These are phyloP conservation scores for Danaus plexippus DNA, from an alignment of 1,140 invertebrate genomes.

Conservation along the genomic window DNA sequence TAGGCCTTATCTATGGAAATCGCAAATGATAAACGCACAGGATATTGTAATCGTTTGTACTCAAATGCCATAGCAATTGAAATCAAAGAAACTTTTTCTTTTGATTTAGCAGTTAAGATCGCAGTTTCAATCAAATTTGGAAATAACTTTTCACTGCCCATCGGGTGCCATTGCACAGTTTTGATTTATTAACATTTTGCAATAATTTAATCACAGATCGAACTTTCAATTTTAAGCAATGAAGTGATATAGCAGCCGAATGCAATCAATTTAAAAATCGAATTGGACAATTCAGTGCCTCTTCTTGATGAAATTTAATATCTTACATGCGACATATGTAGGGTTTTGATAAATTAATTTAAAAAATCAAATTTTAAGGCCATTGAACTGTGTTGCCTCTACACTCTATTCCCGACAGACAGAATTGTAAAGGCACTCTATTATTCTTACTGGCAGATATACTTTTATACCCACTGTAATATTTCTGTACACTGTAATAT, in stretches of 20 bases:
- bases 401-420: no score
- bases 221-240: constrained; percentile 17
- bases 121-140: no score
- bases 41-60: constrained; percentile 11
- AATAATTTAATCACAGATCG: constrained; percentile 20
- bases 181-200: constrained; percentile 18
- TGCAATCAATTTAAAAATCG: constrained; percentile 34
- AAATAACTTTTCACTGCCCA: constrained; percentile 3
- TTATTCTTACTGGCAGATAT: no score
- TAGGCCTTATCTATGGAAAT: constrained; percentile 8
- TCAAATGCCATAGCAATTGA: constrained; percentile 5
- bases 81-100: neutral
- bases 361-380: no score
- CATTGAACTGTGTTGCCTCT: no score
- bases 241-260: constrained; percentile 28
- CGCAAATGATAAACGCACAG: constrained; percentile 7
- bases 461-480: no score
- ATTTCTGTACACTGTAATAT: no score
- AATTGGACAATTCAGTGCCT: constrained; percentile 42
- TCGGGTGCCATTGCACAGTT: constrained; percentile 12
- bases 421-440: no score
- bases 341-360: no score
- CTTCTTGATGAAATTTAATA: constrained; percentile 13
- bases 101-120: no score
- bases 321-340: no score